Evolutionary conservation across 1,140 invertebrate genomes (phyloP), one percentile per base, ranked within the genome.

Genomic region (Formica selysi): DNA sequence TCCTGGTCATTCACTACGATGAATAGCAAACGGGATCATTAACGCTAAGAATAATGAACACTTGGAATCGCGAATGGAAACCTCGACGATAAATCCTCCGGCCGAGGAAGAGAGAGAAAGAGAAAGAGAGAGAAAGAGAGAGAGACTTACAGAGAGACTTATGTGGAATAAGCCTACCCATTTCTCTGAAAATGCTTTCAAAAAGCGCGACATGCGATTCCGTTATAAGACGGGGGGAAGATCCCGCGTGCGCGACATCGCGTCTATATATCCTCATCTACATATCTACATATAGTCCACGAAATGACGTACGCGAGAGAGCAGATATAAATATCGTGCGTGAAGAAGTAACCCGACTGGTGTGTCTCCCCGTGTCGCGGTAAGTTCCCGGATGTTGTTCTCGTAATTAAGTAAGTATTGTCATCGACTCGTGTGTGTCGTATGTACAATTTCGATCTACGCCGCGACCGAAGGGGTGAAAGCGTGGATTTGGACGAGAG

Each of bases 361-460:
- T 59, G 54, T 54, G 16, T 54, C 51, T 16, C 22, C 22, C 59
- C 22, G 57, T 10, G 57, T 62, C 61, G 61, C 11, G 61, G 61
- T 29, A 29, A 64, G 26, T 64, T 64, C 16, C 26, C 29, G 61
- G 29, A 64, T 64, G 61, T 64, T 32, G 16, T 26, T 64, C 61
- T 16, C 26, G 48, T 29, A 19, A 64, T 64, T 68, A 68, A 68
- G 44, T 73, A 67, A 87, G 87, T 91, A 91, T 93, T 92, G 91
- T 92, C 91, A 86, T 91, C 88, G 87, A 90, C 89, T 92, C 89
- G 16, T 64, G 87, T 22, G 57, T 16, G 38, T 22, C 16, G 76
- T 32, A 76, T 8, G 26, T 86, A 87, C 51, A 87, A 85, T 86
- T 64, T 86, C 68, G 74, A 74, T 22, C n/a, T 68, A 22, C 67